Evolutionary conservation across 2,797 vertebrate genomes (phyloP).

Genomic region (Silurus lanzhouensis): DNA sequence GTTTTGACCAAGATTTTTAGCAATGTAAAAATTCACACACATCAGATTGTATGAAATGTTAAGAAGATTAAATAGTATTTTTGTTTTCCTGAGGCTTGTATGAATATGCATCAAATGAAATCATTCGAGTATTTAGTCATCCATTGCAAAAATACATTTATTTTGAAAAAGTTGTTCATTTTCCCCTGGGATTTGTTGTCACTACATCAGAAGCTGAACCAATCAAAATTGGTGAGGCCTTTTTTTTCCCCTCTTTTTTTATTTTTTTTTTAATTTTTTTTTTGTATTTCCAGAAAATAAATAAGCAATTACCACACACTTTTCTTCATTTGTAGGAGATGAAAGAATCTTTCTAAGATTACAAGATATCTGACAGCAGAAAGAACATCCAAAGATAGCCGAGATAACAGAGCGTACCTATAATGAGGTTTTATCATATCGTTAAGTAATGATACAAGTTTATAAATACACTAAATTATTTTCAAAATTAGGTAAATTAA

Average conservation of each 20-base stretch:
- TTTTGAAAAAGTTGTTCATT: not conserved
- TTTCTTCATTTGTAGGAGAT: too few species aligned
- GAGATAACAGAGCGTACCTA: too few species aligned
- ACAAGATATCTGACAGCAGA: too few species aligned
- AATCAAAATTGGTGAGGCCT: not conserved
- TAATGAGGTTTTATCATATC: too few species aligned
- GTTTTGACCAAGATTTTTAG: not conserved
- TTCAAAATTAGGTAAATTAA: not conserved
- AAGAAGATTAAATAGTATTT: not conserved
- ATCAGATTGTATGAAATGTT: not conserved
- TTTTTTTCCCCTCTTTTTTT: not conserved
- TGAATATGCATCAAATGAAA: not conserved
- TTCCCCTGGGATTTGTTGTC: not conserved
- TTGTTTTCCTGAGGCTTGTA: not conserved
- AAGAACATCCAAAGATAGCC: too few species aligned
- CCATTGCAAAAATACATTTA: too few species aligned
- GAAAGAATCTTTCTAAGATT: too few species aligned
- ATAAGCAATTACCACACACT: not conserved
- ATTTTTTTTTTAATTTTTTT: not conserved
- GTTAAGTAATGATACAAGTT: not conserved
- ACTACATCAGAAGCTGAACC: not conserved
- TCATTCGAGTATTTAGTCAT: too few species aligned
- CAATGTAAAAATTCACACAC: not conserved
- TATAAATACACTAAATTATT: not conserved
- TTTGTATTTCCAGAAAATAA: not conserved